These are phyloP conservation scores for Mus caroli DNA, from an alignment of 2,797 vertebrate genomes.

Conservation along the genomic window DNA sequence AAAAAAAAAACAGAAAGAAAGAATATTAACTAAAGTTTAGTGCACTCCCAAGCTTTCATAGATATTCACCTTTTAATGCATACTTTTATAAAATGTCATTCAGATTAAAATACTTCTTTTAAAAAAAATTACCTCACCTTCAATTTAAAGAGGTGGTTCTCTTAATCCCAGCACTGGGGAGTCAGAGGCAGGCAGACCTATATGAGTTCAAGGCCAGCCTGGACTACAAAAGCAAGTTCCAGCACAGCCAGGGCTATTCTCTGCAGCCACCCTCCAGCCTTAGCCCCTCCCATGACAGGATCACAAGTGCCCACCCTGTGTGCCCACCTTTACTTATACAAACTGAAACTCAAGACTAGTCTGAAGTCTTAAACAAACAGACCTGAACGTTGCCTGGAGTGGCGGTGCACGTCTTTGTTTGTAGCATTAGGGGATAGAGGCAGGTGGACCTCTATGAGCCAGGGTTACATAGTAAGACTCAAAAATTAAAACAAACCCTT, in stretches of 20 bases:
- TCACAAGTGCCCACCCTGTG: background rate
- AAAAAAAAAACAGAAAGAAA: slow-evolving; percentile 71
- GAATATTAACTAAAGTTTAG: background rate
- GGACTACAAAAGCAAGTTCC: background rate
- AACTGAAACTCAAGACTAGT: background rate
- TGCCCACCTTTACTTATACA: background rate
- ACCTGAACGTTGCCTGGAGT: background rate
- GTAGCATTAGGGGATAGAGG: background rate
- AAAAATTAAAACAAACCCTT: background rate
- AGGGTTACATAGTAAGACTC: background rate
- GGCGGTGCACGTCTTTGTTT: background rate
- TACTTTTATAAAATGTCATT: slow-evolving; percentile 49
- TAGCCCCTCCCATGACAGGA: background rate
- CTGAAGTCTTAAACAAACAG: background rate
- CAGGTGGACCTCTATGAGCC: background rate
- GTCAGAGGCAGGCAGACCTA: background rate
- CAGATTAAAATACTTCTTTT: background rate
- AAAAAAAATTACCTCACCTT: background rate
- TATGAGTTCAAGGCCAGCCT: background rate
- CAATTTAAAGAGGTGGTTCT: slow-evolving; percentile 48
- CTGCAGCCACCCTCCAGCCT: background rate
- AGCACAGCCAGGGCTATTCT: background rate
- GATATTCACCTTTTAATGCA: slow-evolving; percentile 56
- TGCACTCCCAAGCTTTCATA: slow-evolving; percentile 56
- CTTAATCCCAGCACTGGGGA: background rate